phyloP scores from a whole-genome alignment of 2,888 invertebrate species.

The Empis livida region DNA sequence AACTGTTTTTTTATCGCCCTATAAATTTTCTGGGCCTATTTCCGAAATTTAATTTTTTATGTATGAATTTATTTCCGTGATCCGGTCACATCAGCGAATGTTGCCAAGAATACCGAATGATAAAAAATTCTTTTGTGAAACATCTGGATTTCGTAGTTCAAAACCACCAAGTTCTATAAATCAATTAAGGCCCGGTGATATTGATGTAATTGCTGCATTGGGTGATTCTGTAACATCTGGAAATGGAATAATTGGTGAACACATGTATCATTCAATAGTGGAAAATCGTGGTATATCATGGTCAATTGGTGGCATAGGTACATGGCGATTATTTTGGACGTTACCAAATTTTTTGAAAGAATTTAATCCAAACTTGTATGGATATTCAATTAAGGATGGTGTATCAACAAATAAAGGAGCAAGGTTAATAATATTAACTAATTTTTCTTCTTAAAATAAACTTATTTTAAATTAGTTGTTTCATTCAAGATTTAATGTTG shows the following conservation, averaged over 20 bases:
- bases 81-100: no score
- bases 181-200: slow-evolving; percentile 30
- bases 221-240: slow-evolving; percentile 20
- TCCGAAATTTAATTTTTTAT: no score
- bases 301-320: slow-evolving; percentile 39
- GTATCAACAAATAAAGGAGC: slow-evolving; percentile 20
- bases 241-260: slow-evolving; percentile 14
- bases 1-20: no score
- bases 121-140: slow-evolving; percentile 29
- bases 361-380: slow-evolving; percentile 49
- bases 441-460: no score
- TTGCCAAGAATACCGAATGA: neutral
- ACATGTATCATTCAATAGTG: slow-evolving; percentile 19
- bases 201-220: slow-evolving; percentile 39
- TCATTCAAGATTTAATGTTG: slow-evolving; percentile 22
- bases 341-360: slow-evolving; percentile 46
- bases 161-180: neutral
- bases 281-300: slow-evolving; percentile 40
- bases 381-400: slow-evolving; percentile 33
- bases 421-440: slow-evolving; percentile 3
- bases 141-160: slow-evolving; percentile 9
- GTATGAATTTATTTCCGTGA: no score
- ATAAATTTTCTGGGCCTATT: no score
- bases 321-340: slow-evolving; percentile 40
- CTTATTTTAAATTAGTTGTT: no score